Conservation (phyloP, 2,888 invertebrate species). For the Platerodrilus igneus region DNA sequence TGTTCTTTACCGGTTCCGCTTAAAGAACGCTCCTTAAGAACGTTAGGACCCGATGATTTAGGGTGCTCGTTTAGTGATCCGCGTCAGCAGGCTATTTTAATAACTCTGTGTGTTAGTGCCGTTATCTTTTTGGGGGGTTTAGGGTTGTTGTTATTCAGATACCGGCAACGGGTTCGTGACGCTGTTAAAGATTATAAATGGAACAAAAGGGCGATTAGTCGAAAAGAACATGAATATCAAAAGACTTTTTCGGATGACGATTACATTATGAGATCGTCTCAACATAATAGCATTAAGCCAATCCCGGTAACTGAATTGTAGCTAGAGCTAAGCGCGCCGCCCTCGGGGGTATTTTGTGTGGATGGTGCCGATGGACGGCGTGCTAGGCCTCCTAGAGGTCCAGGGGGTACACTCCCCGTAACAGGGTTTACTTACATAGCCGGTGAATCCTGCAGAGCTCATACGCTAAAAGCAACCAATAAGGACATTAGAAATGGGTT, state of each 20-base stretch:
- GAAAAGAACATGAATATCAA: conserved; percentile 84
- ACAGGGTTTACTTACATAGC: conserved; percentile 74
- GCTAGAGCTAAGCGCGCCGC: conserved; percentile 93
- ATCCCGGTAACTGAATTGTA: conserved; percentile 91
- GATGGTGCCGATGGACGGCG: conserved; percentile 48
- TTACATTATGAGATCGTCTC: conserved; percentile 66
- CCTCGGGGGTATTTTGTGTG: conserved; percentile 70
- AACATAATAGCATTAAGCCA: conserved; percentile 57
- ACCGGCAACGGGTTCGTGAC: conserved; percentile 74
- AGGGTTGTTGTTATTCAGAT: conserved; percentile 71
- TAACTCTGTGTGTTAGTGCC: conserved; percentile 68
- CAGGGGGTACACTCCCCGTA: conserved; percentile 62
- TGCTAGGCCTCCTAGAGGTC: conserved; percentile 40
- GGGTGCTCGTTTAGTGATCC: conserved; percentile 79
- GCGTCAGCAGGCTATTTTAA: conserved; percentile 73
- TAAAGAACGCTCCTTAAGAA: conserved; percentile 63
- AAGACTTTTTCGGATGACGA: conserved; percentile 87
- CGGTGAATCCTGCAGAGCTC: conserved; percentile 58
- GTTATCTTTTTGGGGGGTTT: conserved; percentile 68
- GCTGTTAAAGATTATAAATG: conserved; percentile 78
- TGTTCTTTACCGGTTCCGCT: conserved; percentile 71
- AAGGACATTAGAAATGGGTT: conserved; percentile 43
- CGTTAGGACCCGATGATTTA: conserved; percentile 69
- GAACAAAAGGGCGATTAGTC: conserved; percentile 66
- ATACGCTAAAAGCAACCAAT: conserved; percentile 46